A percentile compares a stretch with the other conserved stretches of the same genome.
Evolutionary conservation across 1,140 invertebrate species (phyloP).

Genomic region (Drosophila leontia): DNA sequence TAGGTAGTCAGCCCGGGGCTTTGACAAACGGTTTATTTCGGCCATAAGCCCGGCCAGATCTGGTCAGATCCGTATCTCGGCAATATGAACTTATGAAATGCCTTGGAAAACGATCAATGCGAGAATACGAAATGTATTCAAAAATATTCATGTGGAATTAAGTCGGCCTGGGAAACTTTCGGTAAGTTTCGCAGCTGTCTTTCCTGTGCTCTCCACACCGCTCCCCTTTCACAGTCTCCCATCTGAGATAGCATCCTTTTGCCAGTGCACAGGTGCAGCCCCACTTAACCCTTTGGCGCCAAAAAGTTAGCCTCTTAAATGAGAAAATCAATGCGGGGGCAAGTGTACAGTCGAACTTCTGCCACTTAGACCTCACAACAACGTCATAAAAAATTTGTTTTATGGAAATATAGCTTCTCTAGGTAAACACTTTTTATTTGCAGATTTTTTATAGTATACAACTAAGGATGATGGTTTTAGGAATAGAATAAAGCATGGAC

Average conservation of each 20-base stretch:
- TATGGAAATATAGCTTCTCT: background rate
- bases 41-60: conserved; percentile 53
- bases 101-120: conserved; percentile 30
- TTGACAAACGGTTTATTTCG: conserved; percentile 50
- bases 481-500: no score
- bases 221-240: background rate
- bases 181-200: conserved; percentile 37
- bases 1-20: conserved; percentile 54
- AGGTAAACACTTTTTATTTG: background rate
- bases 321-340: conserved; percentile 71
- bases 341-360: conserved; percentile 18
- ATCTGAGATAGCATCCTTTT: conserved; percentile 44
- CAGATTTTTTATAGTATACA: background rate
- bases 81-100: conserved; percentile 67
- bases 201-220: conserved; percentile 5
- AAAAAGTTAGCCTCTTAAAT: conserved; percentile 59
- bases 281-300: conserved; percentile 69
- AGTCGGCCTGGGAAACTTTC: conserved; percentile 66
- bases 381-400: background rate
- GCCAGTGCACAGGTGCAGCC: conserved; percentile 69
- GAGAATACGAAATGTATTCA: conserved; percentile 25
- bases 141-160: conserved; percentile 59
- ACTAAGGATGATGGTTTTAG: background rate
- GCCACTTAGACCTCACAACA: no score
- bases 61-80: conserved; percentile 53